These are phyloP conservation scores for Macrobrachium nipponense DNA, from an alignment of 1,140 invertebrate genomes.

Conservation along the genomic window DNA sequence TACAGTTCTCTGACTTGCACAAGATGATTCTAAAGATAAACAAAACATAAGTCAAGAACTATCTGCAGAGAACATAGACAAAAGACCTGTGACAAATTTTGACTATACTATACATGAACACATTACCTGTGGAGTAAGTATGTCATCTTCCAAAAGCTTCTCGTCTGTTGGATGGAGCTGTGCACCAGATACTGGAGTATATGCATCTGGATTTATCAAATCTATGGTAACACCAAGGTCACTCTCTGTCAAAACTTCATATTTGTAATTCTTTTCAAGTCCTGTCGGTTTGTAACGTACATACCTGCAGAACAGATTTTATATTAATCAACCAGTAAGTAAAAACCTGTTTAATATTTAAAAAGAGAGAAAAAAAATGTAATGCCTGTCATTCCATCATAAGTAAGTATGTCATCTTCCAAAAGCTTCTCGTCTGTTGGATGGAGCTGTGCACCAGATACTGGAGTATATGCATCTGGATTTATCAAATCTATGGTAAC, in stretches of 20 bases:
- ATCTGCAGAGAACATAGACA: not conserved
- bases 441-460: constrained; percentile 80
- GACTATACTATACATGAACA: not conserved
- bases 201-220: constrained; percentile 95
- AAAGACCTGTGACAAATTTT: not conserved
- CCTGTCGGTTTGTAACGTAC: constrained; percentile 96
- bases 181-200: constrained; percentile 79
- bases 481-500: constrained; percentile 97
- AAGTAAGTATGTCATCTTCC: constrained; percentile 90
- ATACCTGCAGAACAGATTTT: constrained; percentile 75
- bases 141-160: constrained; percentile 92
- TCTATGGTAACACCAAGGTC: constrained; percentile 97
- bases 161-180: constrained; percentile 90
- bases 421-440: constrained; percentile 91
- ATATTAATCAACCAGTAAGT: not conserved
- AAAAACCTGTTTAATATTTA: too few relatives aligned
- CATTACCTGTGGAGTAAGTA: constrained; percentile 80
- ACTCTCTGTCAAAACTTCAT: constrained; percentile 96
- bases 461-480: constrained; percentile 88
- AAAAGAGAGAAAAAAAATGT: too few relatives aligned
- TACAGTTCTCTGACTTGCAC: too few relatives aligned
- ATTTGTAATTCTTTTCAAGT: constrained; percentile 90
- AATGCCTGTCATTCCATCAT: too few relatives aligned
- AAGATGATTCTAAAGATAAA: too few relatives aligned
- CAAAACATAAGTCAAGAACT: too few relatives aligned